Conservation (phyloP, 2,797 vertebrate species). For the Alouatta caraya region DNA sequence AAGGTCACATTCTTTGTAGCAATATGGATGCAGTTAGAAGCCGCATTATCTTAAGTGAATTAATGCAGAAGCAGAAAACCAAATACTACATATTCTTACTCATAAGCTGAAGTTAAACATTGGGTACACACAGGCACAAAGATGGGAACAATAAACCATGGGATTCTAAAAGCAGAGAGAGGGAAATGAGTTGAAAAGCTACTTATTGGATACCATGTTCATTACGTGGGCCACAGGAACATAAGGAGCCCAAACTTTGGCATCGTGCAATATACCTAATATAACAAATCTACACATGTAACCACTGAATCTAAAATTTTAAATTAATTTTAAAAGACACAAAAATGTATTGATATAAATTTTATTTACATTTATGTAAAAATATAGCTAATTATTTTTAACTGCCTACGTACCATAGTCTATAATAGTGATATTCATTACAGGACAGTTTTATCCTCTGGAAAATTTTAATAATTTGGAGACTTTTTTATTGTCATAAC, state of each 20-base stretch:
- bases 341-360: neutral
- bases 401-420: neutral
- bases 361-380: neutral
- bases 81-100: neutral
- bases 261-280: neutral
- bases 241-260: neutral
- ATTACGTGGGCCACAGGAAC: neutral
- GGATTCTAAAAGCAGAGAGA: neutral
- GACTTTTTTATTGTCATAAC: neutral
- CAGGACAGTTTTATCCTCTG: neutral
- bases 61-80: neutral
- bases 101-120: neutral
- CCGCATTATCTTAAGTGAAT: neutral
- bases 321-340: too few relatives aligned
- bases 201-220: neutral
- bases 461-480: neutral
- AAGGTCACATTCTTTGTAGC: neutral
- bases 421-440: neutral
- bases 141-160: neutral
- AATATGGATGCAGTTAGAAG: neutral
- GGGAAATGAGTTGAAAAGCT: neutral
- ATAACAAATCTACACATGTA: neutral
- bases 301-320: neutral
- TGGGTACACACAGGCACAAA: neutral
- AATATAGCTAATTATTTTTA: neutral